Evolutionary conservation across 2,888 invertebrate species (phyloP), one percentile per base, ranked within the genome.

Genomic region (Eupelmus urozonus): DNA sequence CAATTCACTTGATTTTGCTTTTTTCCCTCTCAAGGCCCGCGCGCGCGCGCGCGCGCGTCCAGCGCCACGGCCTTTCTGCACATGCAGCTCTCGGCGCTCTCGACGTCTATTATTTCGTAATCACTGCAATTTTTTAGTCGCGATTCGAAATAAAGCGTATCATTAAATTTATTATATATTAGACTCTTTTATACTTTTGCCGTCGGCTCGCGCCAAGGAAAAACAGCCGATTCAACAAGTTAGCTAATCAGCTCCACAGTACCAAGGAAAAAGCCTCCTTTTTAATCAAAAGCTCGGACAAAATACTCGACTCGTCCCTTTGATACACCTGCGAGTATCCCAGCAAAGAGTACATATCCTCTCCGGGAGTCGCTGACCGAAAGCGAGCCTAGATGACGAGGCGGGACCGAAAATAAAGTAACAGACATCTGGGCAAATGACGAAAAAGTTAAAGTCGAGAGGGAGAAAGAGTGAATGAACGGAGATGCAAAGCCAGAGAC

Each of bases 81-180:
- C 55, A 29, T 18, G 27, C 60, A 18, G 25, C 25, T 60, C 5
- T 75, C 75, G 57, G 20, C 45, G 13, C 7, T 18, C 25, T 29
- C 16, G 27, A n/a, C 25, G 25, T 62, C 77, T 71, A 69, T 73
- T 73, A 73, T 78, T 63, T 69, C 62, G 55, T 69, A 73, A 78
- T 78, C 60, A 73, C 78, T 78, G 45, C 53, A 73, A 69, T 78
- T 51, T 74, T 76, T 65, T 27, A 9, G 2, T 16, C 23, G 57
- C 74, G 65, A 65, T 70, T 73, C 67, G 42, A 78, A 78, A 5
- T 70, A 74, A 78, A 78, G 45, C 65, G 65, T 78, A 57, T 74
- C 74, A 74, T 78, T 78, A 74, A 59, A 74, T 78, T 78, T 69
- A 76, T 76, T 71, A 73, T 73, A 78, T 20, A 77, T 57, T 25